Evolutionary conservation across 2,113 vertebrate genomes (phyloP).

Genomic region (Tringa solitaria): DNA sequence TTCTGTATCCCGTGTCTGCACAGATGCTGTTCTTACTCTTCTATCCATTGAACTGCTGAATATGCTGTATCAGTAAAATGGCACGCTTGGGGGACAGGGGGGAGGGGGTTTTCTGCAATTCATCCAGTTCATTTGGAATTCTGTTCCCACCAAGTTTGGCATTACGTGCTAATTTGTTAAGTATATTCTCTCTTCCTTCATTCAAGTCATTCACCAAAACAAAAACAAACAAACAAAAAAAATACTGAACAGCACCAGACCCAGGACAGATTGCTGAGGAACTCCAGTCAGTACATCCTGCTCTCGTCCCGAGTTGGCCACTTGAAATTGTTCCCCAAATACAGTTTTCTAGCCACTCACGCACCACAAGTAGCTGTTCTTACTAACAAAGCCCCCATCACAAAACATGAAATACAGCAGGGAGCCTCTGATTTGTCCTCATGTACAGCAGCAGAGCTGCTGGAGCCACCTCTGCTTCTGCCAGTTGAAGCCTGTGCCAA

Average conservation of each 20-base stretch:
- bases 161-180: not conserved
- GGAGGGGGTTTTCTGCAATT: not conserved
- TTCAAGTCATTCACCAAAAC: not conserved
- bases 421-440: not conserved
- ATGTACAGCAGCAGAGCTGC: not conserved
- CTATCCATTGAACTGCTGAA: not conserved
- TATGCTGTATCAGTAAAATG: not conserved
- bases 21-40: not conserved
- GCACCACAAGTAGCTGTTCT: not conserved
- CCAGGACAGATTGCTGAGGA: not conserved
- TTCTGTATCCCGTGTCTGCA: accelerated
- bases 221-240: not conserved
- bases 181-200: not conserved
- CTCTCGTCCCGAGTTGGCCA: not conserved
- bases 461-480: not conserved
- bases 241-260: not conserved
- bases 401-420: not conserved
- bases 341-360: not conserved
- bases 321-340: not conserved
- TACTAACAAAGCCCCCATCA: not conserved
- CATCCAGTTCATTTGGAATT: not conserved
- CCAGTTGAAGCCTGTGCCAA: not conserved
- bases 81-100: not conserved
- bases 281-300: accelerated
- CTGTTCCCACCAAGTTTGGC: not conserved